A percentile compares a stretch with the other conserved stretches of the same genome.
phyloP scores from a whole-genome alignment of 2,888 invertebrate genomes.

The Andrena fulva region DNA sequence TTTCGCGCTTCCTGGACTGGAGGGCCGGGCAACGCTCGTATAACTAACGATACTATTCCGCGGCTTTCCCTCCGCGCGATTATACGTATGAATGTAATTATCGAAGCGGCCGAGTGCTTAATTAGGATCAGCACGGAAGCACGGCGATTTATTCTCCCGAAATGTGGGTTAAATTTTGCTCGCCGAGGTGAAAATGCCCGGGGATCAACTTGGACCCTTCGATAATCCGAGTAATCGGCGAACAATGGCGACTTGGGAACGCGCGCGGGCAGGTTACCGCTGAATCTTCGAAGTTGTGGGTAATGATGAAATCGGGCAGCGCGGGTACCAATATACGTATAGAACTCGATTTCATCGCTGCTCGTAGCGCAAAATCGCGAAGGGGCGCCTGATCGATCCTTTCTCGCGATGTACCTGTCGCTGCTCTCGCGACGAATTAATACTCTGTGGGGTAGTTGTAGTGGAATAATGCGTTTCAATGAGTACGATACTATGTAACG shows the following conservation, averaged over 20 bases:
- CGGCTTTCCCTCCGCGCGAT: constrained; percentile 18
- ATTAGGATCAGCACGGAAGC: constrained; percentile 43
- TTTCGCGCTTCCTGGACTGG: constrained; percentile 24
- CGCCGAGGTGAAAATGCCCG: constrained; percentile 1
- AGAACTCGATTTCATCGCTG: neutral
- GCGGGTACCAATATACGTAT: neutral
- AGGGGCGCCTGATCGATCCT: neutral
- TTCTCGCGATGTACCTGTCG: too few species aligned
- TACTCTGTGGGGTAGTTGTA: neutral
- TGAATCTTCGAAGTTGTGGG: constrained; percentile 6
- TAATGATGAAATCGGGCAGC: neutral
- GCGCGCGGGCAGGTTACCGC: neutral
- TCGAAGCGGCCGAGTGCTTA: constrained; percentile 32
- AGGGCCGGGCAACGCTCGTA: constrained; percentile 19
- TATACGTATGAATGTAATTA: constrained; percentile 35
- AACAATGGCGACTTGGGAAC: neutral
- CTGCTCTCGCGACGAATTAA: constrained; percentile 18
- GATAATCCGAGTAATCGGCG: neutral
- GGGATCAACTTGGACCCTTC: constrained; percentile 6
- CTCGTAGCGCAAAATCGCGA: neutral
- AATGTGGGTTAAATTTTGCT: constrained; percentile 29
- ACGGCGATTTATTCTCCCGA: neutral
- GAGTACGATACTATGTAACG: constrained; percentile 12
- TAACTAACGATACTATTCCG: constrained; percentile 30
- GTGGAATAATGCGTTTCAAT: constrained; percentile 16